phyloP scores from a whole-genome alignment of 2,888 invertebrate genomes.

The Lithophane ornitopus region DNA sequence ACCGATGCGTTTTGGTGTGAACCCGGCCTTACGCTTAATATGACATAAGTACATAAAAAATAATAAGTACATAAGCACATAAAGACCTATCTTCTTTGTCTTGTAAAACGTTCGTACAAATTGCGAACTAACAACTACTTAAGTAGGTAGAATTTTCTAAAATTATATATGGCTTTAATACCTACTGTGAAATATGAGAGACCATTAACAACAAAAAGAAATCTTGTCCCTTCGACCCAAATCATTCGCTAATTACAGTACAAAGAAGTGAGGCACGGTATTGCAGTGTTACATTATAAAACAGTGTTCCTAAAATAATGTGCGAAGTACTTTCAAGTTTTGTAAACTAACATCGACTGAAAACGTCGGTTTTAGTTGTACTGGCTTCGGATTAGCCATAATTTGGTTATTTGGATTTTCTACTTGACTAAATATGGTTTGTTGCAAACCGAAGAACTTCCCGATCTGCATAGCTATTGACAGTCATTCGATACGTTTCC shows the following conservation, averaged over 20 bases:
- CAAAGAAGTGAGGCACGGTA: slow-evolving; percentile 6
- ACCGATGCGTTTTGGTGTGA: background rate
- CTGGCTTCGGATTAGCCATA: background rate
- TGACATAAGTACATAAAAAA: too few relatives aligned
- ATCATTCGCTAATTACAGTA: slow-evolving; percentile 20
- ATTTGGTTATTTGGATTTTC: slow-evolving; percentile 14
- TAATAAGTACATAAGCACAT: too few relatives aligned
- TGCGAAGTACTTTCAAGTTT: slow-evolving; percentile 16
- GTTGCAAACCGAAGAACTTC: background rate
- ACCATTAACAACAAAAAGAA: slow-evolving; percentile 30
- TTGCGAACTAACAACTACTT: slow-evolving; percentile 11
- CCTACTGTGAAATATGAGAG: slow-evolving; percentile 20
- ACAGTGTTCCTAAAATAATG: slow-evolving; percentile 23
- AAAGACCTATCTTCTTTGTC: background rate
- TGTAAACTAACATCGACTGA: slow-evolving; percentile 21
- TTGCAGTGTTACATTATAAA: slow-evolving; percentile 15
- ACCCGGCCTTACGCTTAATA: background rate
- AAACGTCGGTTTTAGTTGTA: slow-evolving; percentile 4
- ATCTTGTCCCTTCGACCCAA: slow-evolving; percentile 24
- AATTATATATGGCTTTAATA: slow-evolving; percentile 3
- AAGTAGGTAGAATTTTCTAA: slow-evolving; percentile 26
- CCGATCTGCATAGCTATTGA: background rate
- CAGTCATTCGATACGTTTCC: too few relatives aligned
- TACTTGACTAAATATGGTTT: background rate
- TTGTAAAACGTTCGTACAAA: slow-evolving; percentile 10